Evolutionary conservation across 2,113 vertebrate species (phyloP).

Genomic region (Pongo pygmaeus): DNA sequence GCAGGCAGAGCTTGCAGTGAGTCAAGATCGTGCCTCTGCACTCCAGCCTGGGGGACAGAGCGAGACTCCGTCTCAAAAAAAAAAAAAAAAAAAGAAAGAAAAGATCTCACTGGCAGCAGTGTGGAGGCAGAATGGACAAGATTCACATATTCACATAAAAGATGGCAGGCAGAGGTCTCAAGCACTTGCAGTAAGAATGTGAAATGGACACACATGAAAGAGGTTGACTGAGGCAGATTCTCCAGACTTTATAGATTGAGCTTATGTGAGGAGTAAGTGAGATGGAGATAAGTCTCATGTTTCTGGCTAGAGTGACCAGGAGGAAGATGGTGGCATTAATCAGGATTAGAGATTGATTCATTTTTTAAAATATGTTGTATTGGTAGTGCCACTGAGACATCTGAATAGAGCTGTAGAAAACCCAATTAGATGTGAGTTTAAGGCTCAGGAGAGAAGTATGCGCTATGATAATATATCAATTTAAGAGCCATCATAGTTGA

Average conservation of each 20-base stretch:
- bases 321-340: not conserved
- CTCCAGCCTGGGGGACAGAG: too few relatives aligned
- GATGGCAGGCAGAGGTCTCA: not conserved
- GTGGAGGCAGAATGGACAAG: not conserved
- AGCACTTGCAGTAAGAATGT: not conserved
- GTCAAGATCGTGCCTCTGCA: rapidly evolving
- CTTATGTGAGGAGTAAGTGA: not conserved
- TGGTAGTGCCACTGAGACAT: not conserved
- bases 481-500: not conserved
- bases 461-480: not conserved
- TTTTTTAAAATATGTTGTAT: not conserved
- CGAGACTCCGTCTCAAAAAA: too few relatives aligned
- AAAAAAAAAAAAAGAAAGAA: too few relatives aligned
- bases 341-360: not conserved
- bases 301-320: not conserved
- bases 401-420: not conserved
- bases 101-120: not conserved
- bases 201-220: not conserved
- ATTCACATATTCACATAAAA: not conserved
- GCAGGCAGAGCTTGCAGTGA: too few relatives aligned
- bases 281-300: not conserved
- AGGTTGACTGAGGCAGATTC: not conserved
- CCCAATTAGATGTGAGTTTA: not conserved
- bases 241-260: not conserved
- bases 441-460: not conserved